phyloP scores from a whole-genome alignment of 2,888 invertebrate genomes.

The Sympetrum striolatum region DNA sequence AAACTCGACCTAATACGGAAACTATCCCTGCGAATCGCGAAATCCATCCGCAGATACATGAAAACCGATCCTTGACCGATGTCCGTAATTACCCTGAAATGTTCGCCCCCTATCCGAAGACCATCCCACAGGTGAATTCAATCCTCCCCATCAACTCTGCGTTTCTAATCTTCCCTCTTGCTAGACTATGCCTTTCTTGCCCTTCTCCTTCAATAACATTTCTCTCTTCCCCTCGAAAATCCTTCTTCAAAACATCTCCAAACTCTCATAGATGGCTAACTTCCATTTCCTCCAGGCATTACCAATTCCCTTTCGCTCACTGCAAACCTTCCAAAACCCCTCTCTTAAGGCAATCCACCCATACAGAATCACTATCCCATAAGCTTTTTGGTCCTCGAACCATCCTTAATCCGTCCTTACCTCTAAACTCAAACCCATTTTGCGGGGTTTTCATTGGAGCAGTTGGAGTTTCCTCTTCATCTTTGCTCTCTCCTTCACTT shows the following conservation, averaged over 20 bases:
- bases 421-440: not conserved
- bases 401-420: not conserved
- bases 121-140: not conserved
- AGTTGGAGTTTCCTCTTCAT: not conserved
- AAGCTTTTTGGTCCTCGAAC: not conserved
- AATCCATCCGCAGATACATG: too few relatives aligned
- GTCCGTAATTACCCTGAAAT: too few relatives aligned
- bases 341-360: not conserved
- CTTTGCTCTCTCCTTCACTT: not conserved
- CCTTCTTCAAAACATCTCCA: not conserved
- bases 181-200: not conserved
- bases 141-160: not conserved
- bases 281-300: not conserved
- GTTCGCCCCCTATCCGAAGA: not conserved
- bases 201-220: too few relatives aligned
- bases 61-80: too few relatives aligned
- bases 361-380: not conserved
- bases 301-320: not conserved
- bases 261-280: not conserved
- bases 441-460: not conserved
- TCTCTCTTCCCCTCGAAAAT: not conserved
- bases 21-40: too few relatives aligned
- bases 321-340: not conserved
- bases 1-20: too few relatives aligned
- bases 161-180: not conserved